Evolutionary conservation across 2,113 vertebrate genomes (phyloP).

Genomic region (Penelope pileata): DNA sequence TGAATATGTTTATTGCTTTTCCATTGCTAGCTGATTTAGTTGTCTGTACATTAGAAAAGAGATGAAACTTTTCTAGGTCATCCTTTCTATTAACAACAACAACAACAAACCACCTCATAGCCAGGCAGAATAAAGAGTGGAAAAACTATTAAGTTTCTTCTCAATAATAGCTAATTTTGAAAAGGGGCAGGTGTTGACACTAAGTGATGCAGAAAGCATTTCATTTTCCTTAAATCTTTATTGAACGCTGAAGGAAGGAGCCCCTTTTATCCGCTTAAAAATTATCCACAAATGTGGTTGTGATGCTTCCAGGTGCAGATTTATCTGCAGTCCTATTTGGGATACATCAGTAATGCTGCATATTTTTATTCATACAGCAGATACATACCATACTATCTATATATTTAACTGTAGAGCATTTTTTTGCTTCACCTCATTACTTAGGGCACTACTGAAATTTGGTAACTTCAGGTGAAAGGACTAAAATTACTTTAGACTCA

Average conservation of each 20-base stretch:
- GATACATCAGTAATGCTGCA: background rate
- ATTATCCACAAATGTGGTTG: background rate
- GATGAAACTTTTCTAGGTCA: conserved; percentile 10
- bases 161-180: background rate
- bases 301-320: background rate
- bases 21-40: conserved; percentile 26
- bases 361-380: background rate
- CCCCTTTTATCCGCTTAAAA: background rate
- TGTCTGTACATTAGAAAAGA: background rate
- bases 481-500: background rate
- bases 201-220: background rate
- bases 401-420: background rate
- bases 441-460: background rate
- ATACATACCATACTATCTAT: background rate
- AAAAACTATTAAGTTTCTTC: background rate
- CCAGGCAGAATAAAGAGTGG: background rate
- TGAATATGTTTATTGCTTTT: conserved; percentile 21
- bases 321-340: background rate
- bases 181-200: background rate
- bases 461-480: background rate
- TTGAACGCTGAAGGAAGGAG: background rate
- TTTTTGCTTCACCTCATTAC: background rate
- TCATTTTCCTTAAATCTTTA: background rate
- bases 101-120: background rate
- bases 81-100: background rate